Conservation (phyloP, 2,113 vertebrate species). For the Sander vitreus region DNA sequence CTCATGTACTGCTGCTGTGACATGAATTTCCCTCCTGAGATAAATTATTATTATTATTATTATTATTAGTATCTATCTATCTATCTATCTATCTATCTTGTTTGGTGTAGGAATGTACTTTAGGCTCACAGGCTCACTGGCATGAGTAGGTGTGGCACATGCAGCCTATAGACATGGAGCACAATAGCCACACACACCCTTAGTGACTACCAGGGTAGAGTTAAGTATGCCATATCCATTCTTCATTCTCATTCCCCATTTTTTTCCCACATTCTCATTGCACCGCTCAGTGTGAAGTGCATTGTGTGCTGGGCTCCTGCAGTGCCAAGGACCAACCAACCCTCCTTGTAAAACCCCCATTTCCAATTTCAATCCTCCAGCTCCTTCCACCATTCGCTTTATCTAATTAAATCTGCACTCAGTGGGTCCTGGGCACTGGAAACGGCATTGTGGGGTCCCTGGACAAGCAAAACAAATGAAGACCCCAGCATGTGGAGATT, state of each 20-base stretch:
- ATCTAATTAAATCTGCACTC: conserved; percentile 85
- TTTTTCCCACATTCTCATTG: conserved; percentile 72
- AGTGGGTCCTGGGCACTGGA: conserved; percentile 79
- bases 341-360: conserved; percentile 73
- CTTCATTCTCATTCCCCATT: conserved; percentile 52
- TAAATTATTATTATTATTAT: too few relatives aligned
- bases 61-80: too few relatives aligned
- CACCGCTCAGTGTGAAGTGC: conserved; percentile 69
- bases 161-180: conserved; percentile 20
- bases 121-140: conserved; percentile 16
- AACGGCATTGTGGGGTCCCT: conserved; percentile 78
- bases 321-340: conserved; percentile 70
- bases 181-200: conserved; percentile 50
- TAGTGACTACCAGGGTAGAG: conserved; percentile 61
- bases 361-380: conserved; percentile 83
- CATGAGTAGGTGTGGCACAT: conserved; percentile 49
- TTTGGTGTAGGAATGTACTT: neutral
- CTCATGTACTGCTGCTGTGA: too few relatives aligned
- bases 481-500: conserved; percentile 82
- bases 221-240: conserved; percentile 76
- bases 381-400: conserved; percentile 78
- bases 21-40: too few relatives aligned
- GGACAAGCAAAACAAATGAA: conserved; percentile 86
- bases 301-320: conserved; percentile 66
- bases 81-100: too few relatives aligned